A percentile compares a stretch with the other conserved stretches of the same genome.
Evolutionary conservation across 2,113 vertebrate genomes (phyloP).

Genomic region (Paraplagusia blochii): DNA sequence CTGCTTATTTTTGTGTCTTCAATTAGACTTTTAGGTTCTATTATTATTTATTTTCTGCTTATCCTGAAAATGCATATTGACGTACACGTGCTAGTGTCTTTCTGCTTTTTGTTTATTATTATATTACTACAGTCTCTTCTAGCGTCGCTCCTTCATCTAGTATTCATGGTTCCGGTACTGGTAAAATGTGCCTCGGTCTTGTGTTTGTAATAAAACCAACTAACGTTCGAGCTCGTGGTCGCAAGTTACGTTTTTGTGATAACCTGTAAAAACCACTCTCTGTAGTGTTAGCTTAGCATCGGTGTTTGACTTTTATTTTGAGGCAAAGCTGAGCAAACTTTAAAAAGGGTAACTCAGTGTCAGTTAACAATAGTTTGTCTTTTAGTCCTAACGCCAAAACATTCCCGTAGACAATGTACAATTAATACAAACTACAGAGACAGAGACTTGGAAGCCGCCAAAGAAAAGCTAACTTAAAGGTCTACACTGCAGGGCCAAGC

Average conservation of each 20-base stretch:
- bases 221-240: conserved; percentile 7
- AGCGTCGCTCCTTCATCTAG: too few species aligned
- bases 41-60: too few species aligned
- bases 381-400: too few species aligned
- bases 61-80: too few species aligned
- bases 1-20: too few species aligned
- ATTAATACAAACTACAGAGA: conserved; percentile 44
- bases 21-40: too few species aligned
- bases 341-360: rapidly evolving
- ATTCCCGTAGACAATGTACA: neutral
- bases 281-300: conserved; percentile 44
- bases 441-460: conserved; percentile 48
- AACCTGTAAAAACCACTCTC: conserved; percentile 21
- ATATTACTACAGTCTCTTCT: too few species aligned
- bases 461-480: conserved; percentile 58
- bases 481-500: conserved; percentile 72
- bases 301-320: conserved; percentile 14
- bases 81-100: too few species aligned
- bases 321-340: neutral
- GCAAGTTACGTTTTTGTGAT: conserved; percentile 32
- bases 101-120: too few species aligned
- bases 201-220: conserved; percentile 27
- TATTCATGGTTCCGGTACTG: too few species aligned
- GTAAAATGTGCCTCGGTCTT: too few species aligned
- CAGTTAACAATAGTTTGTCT: neutral